Evolutionary conservation across 2,888 invertebrate species (phyloP).

Genomic region (Piscicola geometra): DNA sequence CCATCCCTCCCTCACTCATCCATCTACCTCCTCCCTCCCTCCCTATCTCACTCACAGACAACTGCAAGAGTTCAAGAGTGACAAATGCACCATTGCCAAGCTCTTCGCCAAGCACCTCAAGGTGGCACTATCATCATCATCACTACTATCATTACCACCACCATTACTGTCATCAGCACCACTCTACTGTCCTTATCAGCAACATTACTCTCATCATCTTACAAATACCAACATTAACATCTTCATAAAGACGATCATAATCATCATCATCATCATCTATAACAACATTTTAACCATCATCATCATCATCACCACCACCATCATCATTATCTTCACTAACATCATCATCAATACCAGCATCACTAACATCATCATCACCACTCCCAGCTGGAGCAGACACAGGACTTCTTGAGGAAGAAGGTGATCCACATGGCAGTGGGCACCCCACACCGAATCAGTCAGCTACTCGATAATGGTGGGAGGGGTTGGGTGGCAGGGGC

Average conservation of each 20-base stretch:
- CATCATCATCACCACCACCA: too few relatives aligned
- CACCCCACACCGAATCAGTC: neutral
- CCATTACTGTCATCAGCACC: neutral
- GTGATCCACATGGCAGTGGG: slow-evolving; percentile 27
- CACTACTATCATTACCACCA: neutral
- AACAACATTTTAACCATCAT: too few relatives aligned
- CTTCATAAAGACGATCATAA: too few relatives aligned
- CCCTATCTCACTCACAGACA: slow-evolving; percentile 42
- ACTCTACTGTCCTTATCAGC: neutral
- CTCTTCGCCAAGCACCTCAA: slow-evolving; percentile 55
- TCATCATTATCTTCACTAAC: neutral
- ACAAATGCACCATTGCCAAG: slow-evolving; percentile 50
- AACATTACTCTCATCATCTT: too few relatives aligned
- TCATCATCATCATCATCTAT: too few relatives aligned
- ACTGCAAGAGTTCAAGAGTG: slow-evolving; percentile 48
- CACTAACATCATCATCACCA: neutral
- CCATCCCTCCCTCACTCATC: too few relatives aligned
- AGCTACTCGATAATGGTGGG: neutral
- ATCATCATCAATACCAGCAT: slow-evolving; percentile 7
- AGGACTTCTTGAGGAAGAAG: slow-evolving; percentile 24
- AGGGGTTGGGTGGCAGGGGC: too few relatives aligned
- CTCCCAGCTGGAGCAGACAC: slow-evolving; percentile 20
- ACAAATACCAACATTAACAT: too few relatives aligned
- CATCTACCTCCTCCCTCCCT: neutral
- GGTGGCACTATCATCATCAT: slow-evolving; percentile 43